Evolutionary conservation across 2,888 invertebrate species (phyloP), one percentile per base, ranked within the genome.

Genomic region (Nomada hirtipes): DNA sequence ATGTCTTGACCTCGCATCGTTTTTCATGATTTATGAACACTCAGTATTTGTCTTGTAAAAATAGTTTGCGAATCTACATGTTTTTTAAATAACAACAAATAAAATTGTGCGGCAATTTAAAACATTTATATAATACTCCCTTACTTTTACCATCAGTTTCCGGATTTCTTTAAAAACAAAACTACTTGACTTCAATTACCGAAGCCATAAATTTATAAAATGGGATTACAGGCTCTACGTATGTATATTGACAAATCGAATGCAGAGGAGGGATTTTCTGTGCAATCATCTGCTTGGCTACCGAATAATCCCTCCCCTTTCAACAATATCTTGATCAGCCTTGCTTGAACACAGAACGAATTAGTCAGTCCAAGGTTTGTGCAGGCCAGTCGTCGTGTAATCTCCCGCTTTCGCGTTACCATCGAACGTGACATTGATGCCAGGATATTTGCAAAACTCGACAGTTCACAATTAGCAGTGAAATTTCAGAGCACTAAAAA

Each of bases 251-350:
- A 50, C 18, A 13, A 55, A 10, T 1, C 3, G 20, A 26, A 52
- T 18, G 18, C n/a, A 23, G 42, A 18, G 42, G 15, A 15, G 23
- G 20, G 18, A 26, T 53, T 11, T 2, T 11, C 20, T 47, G 13
- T 15, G 52, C 36, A n/a, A 50, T 53, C 3, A 36, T 18, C 26
- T 64, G 26, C 20, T 64, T 53, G 20, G 23, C 59, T 64, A 60
- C 47, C 26, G 55, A 64, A 26, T 18, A 42, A 70, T 82, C 67
- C 82, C 82, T 78, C 15, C 76, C n/a, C 57, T 61, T 68, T 23
- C 13, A 2, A 0, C 36, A 57, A 67, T 68, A 68, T 65, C 68
- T 18, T 61, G 15, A 20, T 13, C 55, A 52, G 55, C 63, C 59
- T 76, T 73, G 72, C 64, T 68, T 68, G 53, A 59, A 26, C 73